These are phyloP conservation scores for Graphium colonna DNA, from an alignment of 2,888 invertebrate species.

Conservation along the genomic window DNA sequence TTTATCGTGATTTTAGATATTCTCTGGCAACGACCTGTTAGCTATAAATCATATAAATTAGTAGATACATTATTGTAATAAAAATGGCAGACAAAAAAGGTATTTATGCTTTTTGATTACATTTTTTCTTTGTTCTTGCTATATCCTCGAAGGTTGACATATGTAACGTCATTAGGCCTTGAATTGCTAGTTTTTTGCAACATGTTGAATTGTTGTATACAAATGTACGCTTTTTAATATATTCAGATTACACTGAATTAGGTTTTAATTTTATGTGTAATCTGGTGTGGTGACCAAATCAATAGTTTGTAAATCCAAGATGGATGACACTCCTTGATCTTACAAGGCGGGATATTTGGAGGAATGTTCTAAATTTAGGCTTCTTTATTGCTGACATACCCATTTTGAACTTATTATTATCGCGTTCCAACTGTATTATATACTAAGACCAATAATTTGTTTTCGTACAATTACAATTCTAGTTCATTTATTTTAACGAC, in stretches of 20 bases:
- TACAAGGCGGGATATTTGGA: constrained; percentile 22
- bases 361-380: constrained; percentile 44
- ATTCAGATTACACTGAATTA: neutral
- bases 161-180: constrained; percentile 64
- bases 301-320: constrained; percentile 62
- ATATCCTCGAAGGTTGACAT: constrained; percentile 57
- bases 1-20: constrained; percentile 42
- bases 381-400: constrained; percentile 29
- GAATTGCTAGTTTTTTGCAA: constrained; percentile 29
- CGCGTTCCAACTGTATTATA: too few species aligned
- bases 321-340: constrained; percentile 50
- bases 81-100: constrained; percentile 80
- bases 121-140: constrained; percentile 65
- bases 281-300: constrained; percentile 40
- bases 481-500: too few species aligned
- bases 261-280: constrained; percentile 2
- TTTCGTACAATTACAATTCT: too few species aligned
- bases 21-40: constrained; percentile 37
- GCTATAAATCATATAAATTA: constrained; percentile 45
- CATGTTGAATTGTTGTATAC: constrained; percentile 8
- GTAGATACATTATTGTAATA: constrained; percentile 51
- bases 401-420: too few species aligned
- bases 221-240: constrained; percentile 17
- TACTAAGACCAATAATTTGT: too few species aligned
- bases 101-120: constrained; percentile 63